phyloP scores from a whole-genome alignment of 2,888 invertebrate genomes.

The Tuta absoluta region DNA sequence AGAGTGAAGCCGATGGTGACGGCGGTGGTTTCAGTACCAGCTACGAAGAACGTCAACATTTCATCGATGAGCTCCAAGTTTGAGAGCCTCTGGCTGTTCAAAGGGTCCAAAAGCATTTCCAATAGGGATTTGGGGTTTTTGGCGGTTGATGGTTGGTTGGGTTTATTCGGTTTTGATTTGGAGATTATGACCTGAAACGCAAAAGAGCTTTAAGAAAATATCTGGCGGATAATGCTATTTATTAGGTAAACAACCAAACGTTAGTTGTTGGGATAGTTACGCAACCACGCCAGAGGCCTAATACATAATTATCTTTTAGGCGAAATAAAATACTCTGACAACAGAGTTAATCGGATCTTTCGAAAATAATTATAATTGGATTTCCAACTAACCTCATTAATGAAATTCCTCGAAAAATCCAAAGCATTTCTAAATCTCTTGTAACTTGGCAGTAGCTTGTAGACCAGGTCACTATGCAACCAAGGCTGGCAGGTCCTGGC shows the following conservation, averaged over 20 bases:
- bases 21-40: neutral
- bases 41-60: neutral
- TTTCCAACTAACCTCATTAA: constrained; percentile 12
- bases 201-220: neutral
- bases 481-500: constrained; percentile 34
- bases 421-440: neutral
- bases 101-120: neutral
- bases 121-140: neutral
- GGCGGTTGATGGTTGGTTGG: neutral
- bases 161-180: neutral
- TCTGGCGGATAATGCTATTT: too few relatives aligned
- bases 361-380: too few relatives aligned
- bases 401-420: neutral
- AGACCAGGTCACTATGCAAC: constrained; percentile 32
- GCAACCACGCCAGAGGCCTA: too few relatives aligned
- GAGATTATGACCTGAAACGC: neutral
- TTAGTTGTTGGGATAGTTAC: too few relatives aligned
- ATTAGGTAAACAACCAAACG: too few relatives aligned
- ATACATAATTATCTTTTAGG: neutral
- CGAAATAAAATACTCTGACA: too few relatives aligned
- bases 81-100: neutral
- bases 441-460: constrained; percentile 26
- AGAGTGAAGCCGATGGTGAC: neutral
- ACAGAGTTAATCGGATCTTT: too few relatives aligned
- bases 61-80: neutral